Percentiles rank a stretch among this genome's conserved stretches.
Conservation (phyloP, 30 jellyfish, hydroid and myxozoan genomes). For the Hydra vulgaris region DNA sequence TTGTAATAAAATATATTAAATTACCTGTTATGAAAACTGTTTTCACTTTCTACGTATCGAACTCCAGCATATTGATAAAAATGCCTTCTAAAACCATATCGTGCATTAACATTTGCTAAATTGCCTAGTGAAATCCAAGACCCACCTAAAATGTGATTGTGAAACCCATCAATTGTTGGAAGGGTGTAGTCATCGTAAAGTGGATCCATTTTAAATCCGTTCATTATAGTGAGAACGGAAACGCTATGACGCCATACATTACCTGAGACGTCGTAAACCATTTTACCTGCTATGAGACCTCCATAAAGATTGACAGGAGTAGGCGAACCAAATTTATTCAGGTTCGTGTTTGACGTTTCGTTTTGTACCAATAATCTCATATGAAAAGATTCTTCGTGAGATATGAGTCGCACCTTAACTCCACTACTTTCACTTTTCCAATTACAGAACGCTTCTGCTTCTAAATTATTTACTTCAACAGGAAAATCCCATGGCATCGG, state of each 20-base stretch:
- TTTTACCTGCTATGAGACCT: conserved; percentile 12
- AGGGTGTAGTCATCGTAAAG: conserved; percentile 20
- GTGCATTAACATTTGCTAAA: conserved; percentile 19
- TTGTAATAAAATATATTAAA: too few relatives aligned
- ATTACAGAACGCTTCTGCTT: conserved; percentile 28
- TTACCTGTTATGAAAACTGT: conserved; percentile 22
- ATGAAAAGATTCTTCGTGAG: conserved; percentile 29
- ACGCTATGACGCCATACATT: conserved; percentile 35
- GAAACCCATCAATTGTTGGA: conserved; percentile 31
- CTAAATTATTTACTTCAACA: conserved; percentile 25
- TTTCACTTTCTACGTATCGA: conserved; percentile 14
- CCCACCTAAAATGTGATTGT: conserved; percentile 23
- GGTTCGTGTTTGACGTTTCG: conserved; percentile 17
- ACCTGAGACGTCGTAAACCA: conserved; percentile 22
- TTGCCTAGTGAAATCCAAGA: conserved; percentile 34
- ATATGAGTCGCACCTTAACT: conserved; percentile 16
- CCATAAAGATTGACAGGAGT: conserved; percentile 27
- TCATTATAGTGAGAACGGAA: conserved; percentile 13
- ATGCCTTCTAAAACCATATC: conserved; percentile 30
- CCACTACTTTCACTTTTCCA: conserved; percentile 22
- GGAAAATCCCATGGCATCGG: conserved; percentile 42
- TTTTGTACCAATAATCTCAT: conserved; percentile 14
- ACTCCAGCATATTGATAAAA: conserved; percentile 30
- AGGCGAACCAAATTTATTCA: conserved; percentile 19
- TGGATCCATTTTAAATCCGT: conserved; percentile 23